A percentile compares a stretch with the other conserved stretches of the same genome.
Evolutionary conservation across 2,888 invertebrate genomes (phyloP).

Genomic region (Caenorhabditis plicata): DNA sequence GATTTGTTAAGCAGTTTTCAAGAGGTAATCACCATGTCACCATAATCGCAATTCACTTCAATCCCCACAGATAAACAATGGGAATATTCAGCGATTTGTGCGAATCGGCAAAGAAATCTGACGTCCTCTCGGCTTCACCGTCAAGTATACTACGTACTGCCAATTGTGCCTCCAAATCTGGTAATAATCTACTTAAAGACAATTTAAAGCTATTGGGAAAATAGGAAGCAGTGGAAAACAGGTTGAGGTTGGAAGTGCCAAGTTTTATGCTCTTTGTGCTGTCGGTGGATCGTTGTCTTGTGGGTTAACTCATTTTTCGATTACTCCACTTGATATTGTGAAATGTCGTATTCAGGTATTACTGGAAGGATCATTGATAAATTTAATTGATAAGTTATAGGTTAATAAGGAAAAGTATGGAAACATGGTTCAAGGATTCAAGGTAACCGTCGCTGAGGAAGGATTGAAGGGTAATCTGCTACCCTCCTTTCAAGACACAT

Average conservation of each 20-base stretch:
- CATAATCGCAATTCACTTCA: too few relatives aligned
- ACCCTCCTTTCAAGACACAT: too few relatives aligned
- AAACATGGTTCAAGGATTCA: constrained; percentile 77
- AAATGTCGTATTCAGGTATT: constrained; percentile 85
- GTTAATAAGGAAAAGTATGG: constrained; percentile 91
- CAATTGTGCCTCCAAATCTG: constrained; percentile 1
- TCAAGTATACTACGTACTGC: background rate
- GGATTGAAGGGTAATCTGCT: constrained; percentile 82
- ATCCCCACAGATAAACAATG: too few relatives aligned
- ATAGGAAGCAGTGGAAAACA: background rate
- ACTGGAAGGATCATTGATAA: background rate
- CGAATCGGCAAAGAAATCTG: constrained; percentile 3
- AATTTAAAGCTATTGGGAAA: too few relatives aligned
- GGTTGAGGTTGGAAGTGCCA: constrained; percentile 73
- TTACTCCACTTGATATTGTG: constrained; percentile 90
- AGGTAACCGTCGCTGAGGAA: constrained; percentile 80
- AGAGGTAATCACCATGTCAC: too few relatives aligned
- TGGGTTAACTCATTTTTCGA: constrained; percentile 79
- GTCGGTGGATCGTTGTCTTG: constrained; percentile 83
- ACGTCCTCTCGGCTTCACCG: background rate
- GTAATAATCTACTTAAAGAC: too few relatives aligned
- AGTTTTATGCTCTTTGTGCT: constrained; percentile 87
- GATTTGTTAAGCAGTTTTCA: too few relatives aligned
- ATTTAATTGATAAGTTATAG: constrained; percentile 40
- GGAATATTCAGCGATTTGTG: too few relatives aligned